Conservation (phyloP, 2,113 vertebrate genomes). For the Hypocryptadius cinnamomeus region DNA sequence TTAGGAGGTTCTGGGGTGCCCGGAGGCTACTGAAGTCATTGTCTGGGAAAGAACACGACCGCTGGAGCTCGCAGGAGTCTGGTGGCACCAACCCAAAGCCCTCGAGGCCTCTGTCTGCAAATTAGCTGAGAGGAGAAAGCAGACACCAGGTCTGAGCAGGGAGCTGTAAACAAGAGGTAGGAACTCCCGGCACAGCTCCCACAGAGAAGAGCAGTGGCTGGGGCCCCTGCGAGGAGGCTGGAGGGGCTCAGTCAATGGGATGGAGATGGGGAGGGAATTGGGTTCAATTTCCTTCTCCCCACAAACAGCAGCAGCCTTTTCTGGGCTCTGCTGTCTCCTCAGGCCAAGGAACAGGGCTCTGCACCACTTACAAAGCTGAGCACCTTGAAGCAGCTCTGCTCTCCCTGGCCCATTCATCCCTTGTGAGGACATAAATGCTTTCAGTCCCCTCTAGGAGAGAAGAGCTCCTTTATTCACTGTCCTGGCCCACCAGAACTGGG, state of each 20-base stretch:
- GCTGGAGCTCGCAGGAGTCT: conserved; percentile 32
- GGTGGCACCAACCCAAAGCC: conserved; percentile 49
- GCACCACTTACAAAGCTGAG: background rate
- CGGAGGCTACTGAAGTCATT: conserved; percentile 54
- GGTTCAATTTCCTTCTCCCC: background rate
- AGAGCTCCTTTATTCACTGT: background rate
- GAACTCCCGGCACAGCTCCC: background rate
- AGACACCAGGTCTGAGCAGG: conserved; percentile 52
- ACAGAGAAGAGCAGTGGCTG: background rate
- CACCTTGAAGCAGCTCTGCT: background rate
- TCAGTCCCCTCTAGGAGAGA: background rate
- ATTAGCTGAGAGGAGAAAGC: conserved; percentile 46
- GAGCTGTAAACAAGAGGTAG: conserved; percentile 56
- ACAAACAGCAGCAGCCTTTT: background rate
- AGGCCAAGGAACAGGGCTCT: background rate
- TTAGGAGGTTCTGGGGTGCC: conserved; percentile 51
- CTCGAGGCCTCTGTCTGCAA: conserved; percentile 31
- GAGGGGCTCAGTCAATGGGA: background rate
- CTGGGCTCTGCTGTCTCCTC: background rate
- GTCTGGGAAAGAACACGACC: conserved; percentile 49
- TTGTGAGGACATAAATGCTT: background rate
- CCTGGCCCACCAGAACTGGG: background rate
- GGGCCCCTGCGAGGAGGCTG: background rate
- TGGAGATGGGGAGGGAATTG: background rate
- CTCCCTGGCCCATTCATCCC: background rate